A percentile compares a stretch with the other conserved stretches of the same genome.
phyloP scores from a whole-genome alignment of 37 sponge, comb jelly and placozoan genomes.

The Crambe crambe region DNA sequence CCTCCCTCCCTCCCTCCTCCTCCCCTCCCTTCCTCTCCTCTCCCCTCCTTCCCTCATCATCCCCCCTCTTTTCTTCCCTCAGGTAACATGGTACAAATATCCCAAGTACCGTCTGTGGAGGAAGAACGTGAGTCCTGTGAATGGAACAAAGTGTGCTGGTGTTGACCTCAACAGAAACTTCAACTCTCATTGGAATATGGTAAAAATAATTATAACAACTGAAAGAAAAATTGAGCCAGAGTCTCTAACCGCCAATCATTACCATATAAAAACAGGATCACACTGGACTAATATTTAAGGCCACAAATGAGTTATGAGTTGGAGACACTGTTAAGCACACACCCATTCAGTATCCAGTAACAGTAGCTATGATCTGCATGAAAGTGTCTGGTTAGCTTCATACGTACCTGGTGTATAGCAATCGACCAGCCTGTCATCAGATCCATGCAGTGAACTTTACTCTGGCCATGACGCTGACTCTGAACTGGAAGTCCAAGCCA shows the following conservation, averaged over 20 bases:
- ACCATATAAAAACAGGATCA: too few species aligned
- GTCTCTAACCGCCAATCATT: too few species aligned
- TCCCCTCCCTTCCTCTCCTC: neutral
- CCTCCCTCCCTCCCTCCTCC: too few species aligned
- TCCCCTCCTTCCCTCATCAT: neutral
- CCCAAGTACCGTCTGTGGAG: constrained; percentile 81
- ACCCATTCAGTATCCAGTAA: too few species aligned
- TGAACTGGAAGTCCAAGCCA: constrained; percentile 60
- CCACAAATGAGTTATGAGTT: too few species aligned
- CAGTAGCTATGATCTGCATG: too few species aligned
- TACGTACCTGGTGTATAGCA: too few species aligned
- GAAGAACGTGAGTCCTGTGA: constrained; percentile 45
- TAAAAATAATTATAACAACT: too few species aligned
- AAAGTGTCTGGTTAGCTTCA: too few species aligned
- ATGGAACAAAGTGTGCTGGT: constrained; percentile 42
- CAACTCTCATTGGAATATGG: constrained; percentile 59
- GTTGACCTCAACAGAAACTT: constrained; percentile 85
- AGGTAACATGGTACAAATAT: constrained; percentile 70
- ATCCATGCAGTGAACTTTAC: constrained; percentile 53
- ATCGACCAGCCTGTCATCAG: constrained; percentile 6
- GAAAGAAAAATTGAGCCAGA: too few species aligned
- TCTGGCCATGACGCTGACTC: constrained; percentile 36
- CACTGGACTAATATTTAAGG: too few species aligned
- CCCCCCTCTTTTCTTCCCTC: neutral
- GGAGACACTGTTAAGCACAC: too few species aligned